A percentile compares a stretch with the other conserved stretches of the same genome.
These are phyloP conservation scores for Magallana nippona DNA, from an alignment of 2,888 invertebrate species.

Conservation along the genomic window DNA sequence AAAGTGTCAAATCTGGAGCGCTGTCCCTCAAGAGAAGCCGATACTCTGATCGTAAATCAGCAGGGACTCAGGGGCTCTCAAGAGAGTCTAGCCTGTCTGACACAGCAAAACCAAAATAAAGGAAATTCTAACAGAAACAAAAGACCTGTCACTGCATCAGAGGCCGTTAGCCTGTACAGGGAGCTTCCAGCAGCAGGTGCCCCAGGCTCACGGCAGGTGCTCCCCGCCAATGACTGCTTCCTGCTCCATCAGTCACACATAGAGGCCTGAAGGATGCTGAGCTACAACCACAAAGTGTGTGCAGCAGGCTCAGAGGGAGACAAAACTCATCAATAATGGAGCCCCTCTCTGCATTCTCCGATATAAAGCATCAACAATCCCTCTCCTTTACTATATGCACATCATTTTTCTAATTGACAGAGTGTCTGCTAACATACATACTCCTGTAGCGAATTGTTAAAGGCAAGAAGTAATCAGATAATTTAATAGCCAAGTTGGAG, in stretches of 20 bases:
- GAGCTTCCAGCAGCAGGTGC: conserved; percentile 8
- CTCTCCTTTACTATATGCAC: no score
- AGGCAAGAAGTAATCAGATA: conserved; percentile 9
- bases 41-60: conserved; percentile 9
- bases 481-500: neutral
- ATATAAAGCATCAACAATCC: neutral
- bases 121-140: neutral
- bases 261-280: conserved; percentile 7
- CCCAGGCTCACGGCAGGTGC: neutral
- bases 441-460: no score
- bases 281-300: conserved; percentile 7
- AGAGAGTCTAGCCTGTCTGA: conserved; percentile 1
- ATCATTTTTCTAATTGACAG: no score
- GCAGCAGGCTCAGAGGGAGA: neutral
- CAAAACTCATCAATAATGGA: neutral
- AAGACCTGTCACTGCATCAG: neutral
- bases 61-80: neutral
- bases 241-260: neutral
- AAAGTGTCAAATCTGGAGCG: conserved; percentile 19
- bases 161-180: neutral
- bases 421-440: no score
- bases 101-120: neutral
- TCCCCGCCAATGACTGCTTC: neutral
- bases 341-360: neutral
- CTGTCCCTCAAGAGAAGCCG: neutral